Evolutionary conservation across 2,888 invertebrate species (phyloP), one percentile per base, ranked within the genome.

Genomic region (Pterobdella sp.): DNA sequence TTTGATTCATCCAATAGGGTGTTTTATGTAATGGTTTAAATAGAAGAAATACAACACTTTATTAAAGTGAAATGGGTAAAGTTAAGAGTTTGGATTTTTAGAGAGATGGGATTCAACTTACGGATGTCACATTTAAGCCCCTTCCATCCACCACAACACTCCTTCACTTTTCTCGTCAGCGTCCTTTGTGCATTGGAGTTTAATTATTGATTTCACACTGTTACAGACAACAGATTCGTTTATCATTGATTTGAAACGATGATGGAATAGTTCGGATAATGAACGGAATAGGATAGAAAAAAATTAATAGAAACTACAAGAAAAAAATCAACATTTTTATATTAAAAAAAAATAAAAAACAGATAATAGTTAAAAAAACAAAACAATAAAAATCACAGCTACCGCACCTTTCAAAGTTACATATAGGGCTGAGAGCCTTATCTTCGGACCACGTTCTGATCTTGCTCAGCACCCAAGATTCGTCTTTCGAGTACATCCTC

Each of bases 71-170:
- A 42, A 42, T 14, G 49, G 7, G 22, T 42, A 42, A 42, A 42
- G 22, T 14, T 14, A 42, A 22, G 22, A 42, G 49, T 42, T 42
- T 42, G 49, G 49, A n/a, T 42, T 7, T 42, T 42, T 14, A 42
- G 49, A 42, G 49, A 42, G 49, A 22, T 63, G 63, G 10, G 26
- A n/a, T 10, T 7, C 7, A 63, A 52, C 71, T 31, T 34, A 74
- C 74, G 71, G 49, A 26, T 52, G 49, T 71, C 52, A 69, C 74
- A 74, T 10, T 31, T 52, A 7, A 22, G 10, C 35, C 74, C 74
- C 10, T 0, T 65, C 74, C 74, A 74, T 7, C 74, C 74, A 14
- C 71, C 67, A 49, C 74, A 74, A 22, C 74, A 74, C 31, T 65
- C 69, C 22, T 63, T 68, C 42, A 73, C 42, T 26, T 66, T 34